These are phyloP conservation scores for Mimumesa dahlbomi DNA, from an alignment of 2,888 invertebrate genomes.

Conservation along the genomic window DNA sequence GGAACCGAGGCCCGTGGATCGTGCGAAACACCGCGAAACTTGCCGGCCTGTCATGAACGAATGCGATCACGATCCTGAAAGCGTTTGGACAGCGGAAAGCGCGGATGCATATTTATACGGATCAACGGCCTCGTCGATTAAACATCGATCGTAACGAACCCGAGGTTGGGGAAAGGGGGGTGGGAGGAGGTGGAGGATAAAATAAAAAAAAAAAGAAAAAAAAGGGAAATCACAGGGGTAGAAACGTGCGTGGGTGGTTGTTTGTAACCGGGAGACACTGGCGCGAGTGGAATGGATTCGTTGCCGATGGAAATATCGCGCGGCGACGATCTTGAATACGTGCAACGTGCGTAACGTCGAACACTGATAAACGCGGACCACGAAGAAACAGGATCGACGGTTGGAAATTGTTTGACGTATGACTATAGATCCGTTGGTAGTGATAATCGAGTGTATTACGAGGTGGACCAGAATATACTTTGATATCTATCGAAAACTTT, in stretches of 20 bases:
- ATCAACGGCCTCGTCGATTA: constrained; percentile 32
- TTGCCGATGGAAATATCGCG: not conserved
- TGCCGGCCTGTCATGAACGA: constrained; percentile 1
- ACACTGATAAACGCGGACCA: not conserved
- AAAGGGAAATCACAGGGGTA: no score
- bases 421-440: no score
- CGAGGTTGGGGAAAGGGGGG: not conserved
- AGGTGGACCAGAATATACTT: no score
- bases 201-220: no score
- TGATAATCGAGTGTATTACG: no score
- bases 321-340: not conserved
- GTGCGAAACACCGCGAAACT: constrained; percentile 58
- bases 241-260: not conserved
- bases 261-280: not conserved
- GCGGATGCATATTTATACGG: constrained; percentile 48
- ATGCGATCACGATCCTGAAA: constrained; percentile 13
- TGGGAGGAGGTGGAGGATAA: not conserved
- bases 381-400: no score
- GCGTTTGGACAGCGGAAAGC: constrained; percentile 28
- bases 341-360: not conserved
- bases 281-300: not conserved
- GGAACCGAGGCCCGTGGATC: not conserved
- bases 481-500: no score
- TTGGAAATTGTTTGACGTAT: no score
- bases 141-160: constrained; percentile 7